Evolutionary conservation across 2,888 invertebrate species (phyloP).

Genomic region (Liodrosophila aerea): DNA sequence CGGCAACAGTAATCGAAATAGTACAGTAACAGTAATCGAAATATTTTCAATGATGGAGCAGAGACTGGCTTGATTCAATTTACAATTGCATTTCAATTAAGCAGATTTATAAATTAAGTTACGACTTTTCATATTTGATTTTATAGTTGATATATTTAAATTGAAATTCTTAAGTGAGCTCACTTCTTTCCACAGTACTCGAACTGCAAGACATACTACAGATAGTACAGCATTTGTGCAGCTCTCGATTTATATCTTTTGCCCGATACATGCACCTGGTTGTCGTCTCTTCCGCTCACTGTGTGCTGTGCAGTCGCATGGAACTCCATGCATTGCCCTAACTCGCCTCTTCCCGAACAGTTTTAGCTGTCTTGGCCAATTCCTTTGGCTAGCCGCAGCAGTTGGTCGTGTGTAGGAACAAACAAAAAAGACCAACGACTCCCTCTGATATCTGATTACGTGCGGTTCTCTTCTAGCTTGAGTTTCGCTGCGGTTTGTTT

Average conservation of each 20-base stretch:
- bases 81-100: too few relatives aligned
- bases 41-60: too few relatives aligned
- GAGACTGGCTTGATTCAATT: too few relatives aligned
- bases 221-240: neutral
- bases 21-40: too few relatives aligned
- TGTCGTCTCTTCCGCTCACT: slow-evolving; percentile 56
- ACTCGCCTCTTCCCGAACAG: neutral
- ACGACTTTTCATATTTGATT: too few relatives aligned
- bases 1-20: too few relatives aligned
- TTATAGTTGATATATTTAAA: too few relatives aligned
- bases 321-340: slow-evolving; percentile 38
- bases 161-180: too few relatives aligned
- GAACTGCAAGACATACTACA: too few relatives aligned
- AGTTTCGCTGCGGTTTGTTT: slow-evolving; percentile 34
- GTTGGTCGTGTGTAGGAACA: slow-evolving; percentile 37
- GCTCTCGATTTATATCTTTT: slow-evolving; percentile 47
- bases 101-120: too few relatives aligned
- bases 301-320: slow-evolving; percentile 53
- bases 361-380: neutral
- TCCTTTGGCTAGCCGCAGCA: neutral
- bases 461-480: slow-evolving; percentile 57
- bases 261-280: slow-evolving; percentile 57
- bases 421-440: slow-evolving; percentile 27
- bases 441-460: slow-evolving; percentile 67
- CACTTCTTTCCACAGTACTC: too few relatives aligned